Evolutionary conservation across 2,113 vertebrate genomes (phyloP), one percentile per base, ranked within the genome.

Genomic region (Oreochromis spilurus): DNA sequence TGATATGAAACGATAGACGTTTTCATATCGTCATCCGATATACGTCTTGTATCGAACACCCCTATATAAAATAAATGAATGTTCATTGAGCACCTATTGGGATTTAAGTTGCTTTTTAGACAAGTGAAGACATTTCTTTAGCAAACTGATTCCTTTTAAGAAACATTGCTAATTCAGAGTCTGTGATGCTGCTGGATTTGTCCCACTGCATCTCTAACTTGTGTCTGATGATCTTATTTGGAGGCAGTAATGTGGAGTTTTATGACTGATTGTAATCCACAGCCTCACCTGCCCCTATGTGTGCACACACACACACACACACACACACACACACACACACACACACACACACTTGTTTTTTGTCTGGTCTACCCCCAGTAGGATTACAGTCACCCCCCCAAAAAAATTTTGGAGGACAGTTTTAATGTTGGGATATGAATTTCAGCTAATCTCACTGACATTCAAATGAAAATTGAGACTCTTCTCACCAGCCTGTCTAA

Each of bases 401-500:
- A 1, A 21, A 78, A 50, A 62, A 85, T 55, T 70, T 60, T 83
- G 40, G n/a, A 26, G 16, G 45, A 7, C 48, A 26, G 21, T 60
- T 85, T 89, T 34, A 24, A 84, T 62, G 53, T 29, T 81, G 52
- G 81, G 78, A 85, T 79, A 65, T 78, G 81, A 88, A 84, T 90
- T 86, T 85, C 6, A 53, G 79, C 70, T 85, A 88, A 91, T 88
- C 84, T 88, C 8, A 1, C 82, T 78, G 77, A 85, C 84, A 89
- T 85, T 83, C 65, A 87, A 79, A 89, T 89, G 67, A 81, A 87
- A 92, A 88, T 53, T 70, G 84, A 89, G 87, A 21, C 81, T 79
- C 80, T 52, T 87, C 78, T 86, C 57, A 24, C 62, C 84, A 80
- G 60, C 79, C 5, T 2, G 53, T 81, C 91, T 86, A 89, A 82